Percentiles rank a stretch among this genome's conserved stretches.
Conservation (phyloP, 2,797 vertebrate species). For the Danio kyathit region DNA sequence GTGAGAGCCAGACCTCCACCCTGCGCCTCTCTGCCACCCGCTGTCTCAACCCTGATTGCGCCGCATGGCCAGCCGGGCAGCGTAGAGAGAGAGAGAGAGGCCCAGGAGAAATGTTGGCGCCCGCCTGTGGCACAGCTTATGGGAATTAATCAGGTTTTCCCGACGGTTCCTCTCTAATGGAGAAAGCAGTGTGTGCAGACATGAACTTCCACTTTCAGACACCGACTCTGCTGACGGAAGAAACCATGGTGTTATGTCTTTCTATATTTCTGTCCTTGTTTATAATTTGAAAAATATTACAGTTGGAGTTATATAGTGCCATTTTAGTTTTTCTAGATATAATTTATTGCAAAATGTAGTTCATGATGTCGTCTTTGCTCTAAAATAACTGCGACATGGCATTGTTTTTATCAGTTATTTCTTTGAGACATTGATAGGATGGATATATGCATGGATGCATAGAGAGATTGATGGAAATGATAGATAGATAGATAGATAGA, state of each 20-base stretch:
- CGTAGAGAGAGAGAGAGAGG: conserved; percentile 19
- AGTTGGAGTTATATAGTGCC: too few relatives aligned
- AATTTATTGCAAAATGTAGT: too few relatives aligned
- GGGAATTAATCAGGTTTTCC: conserved; percentile 70
- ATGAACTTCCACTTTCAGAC: conserved; percentile 61
- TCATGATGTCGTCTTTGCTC: too few relatives aligned
- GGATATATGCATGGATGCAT: too few relatives aligned
- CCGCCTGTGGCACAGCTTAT: conserved; percentile 63
- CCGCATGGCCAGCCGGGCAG: background rate
- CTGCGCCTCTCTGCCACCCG: conserved; percentile 25
- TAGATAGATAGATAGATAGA: too few relatives aligned
- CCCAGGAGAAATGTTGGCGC: conserved; percentile 48
- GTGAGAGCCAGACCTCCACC: conserved; percentile 53
- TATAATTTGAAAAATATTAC: too few relatives aligned
- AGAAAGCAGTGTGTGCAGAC: conserved; percentile 69
- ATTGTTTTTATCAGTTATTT: too few relatives aligned
- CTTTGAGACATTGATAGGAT: too few relatives aligned
- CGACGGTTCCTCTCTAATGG: conserved; percentile 69
- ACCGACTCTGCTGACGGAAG: conserved; percentile 33
- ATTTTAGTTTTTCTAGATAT: too few relatives aligned
- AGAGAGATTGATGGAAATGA: too few relatives aligned
- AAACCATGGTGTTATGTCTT: conserved; percentile 38
- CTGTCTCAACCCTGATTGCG: conserved; percentile 12
- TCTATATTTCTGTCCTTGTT: too few relatives aligned
- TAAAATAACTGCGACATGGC: too few relatives aligned